Evolutionary conservation across 37 sponge, comb jelly and placozoan species (phyloP).

Genomic region (Aphrocallistes beatrix): DNA sequence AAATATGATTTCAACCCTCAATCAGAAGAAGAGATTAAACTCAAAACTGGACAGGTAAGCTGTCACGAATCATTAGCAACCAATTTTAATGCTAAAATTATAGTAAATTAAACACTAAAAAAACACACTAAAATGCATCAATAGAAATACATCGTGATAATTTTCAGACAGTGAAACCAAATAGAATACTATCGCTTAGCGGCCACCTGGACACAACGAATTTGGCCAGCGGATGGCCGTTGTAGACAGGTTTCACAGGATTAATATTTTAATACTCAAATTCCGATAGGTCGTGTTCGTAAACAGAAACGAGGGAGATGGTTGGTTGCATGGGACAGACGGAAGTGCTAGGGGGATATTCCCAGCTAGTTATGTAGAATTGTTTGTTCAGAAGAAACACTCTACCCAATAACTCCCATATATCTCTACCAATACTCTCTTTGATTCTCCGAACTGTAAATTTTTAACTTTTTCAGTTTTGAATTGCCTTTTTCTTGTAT

Average conservation of each 20-base stretch:
- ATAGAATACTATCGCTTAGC: too few relatives aligned
- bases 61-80: too few relatives aligned
- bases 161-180: too few relatives aligned
- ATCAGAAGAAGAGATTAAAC: not conserved
- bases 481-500: not conserved
- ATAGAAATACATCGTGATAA: too few relatives aligned
- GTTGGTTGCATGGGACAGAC: constrained; percentile 1
- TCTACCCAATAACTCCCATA: not conserved
- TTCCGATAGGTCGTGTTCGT: not conserved
- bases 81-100: too few relatives aligned
- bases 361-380: not conserved
- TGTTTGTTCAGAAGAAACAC: not conserved
- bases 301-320: not conserved
- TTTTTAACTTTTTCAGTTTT: not conserved
- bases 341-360: not conserved
- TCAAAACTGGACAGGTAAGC: not conserved
- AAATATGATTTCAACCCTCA: not conserved
- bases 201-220: too few relatives aligned
- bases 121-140: too few relatives aligned
- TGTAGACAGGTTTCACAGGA: too few relatives aligned
- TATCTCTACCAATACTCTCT: not conserved
- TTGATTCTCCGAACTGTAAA: not conserved
- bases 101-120: too few relatives aligned
- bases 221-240: too few relatives aligned
- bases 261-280: too few relatives aligned